Base-by-base conservation (phyloP, 1,140 invertebrate species). In the Drosophila rufa region DNA sequence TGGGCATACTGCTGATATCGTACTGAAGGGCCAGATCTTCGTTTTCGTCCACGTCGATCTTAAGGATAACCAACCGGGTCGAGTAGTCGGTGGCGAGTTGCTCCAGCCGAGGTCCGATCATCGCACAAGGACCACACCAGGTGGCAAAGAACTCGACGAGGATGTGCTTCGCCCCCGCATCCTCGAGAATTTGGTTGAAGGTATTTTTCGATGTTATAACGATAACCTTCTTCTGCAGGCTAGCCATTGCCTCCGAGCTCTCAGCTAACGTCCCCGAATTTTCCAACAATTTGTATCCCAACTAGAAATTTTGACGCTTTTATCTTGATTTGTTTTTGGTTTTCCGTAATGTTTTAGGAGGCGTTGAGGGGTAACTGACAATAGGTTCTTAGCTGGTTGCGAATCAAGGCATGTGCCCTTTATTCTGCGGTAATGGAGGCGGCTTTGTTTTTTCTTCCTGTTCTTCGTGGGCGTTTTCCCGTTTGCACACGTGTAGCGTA, bases 71-170 rank as follows among this genome's bases (percentile, higher is more conserved):
- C 27, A 92, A 38, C 91, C 93, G 75, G 4, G 69, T 76, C 0
- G 92, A 77, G 92, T 94, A 94, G 69, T 95, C 94, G 0, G 69
- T 80, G 12, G 95, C 94, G 25, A 96, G 89, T 86, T 96, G 95
- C 79, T 96, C 96, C 9, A 97, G 91, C 76, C 95, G 96, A 0
- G 98, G 98, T 2, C 95, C 95, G 92, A 99, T 99, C 92, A 96
- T 94, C 92, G 97, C 97, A 94, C 98, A 99, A 1, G 98, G 98
- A 1, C 98, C 98, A 93, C 97, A 97, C 97, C 97, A 98, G 14
- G 95, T 78, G 42, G 91, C 91, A 77, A 57, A 92, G 62, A 92
- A 92, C 91, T 99, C 97, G 42, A 99, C 95, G 6, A 99, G 95
- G n/a, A 99, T 95, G 76, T 99, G 93, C 87, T 96, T 94, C 9